A percentile compares a stretch with the other conserved stretches of the same genome.
Evolutionary conservation across 2,797 vertebrate species (phyloP).

Genomic region (Potorous gilbertii): DNA sequence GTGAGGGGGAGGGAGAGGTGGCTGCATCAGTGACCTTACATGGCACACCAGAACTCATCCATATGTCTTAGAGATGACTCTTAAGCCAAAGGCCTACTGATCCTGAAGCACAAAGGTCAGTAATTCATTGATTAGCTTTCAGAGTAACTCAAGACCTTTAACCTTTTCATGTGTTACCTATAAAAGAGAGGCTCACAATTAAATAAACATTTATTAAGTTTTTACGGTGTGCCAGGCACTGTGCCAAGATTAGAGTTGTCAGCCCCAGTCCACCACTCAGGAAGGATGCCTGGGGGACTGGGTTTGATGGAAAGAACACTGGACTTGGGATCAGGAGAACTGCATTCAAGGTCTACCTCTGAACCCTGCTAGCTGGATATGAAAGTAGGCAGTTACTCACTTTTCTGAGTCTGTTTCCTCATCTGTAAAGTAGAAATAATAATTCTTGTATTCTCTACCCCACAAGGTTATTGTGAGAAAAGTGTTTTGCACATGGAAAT

Average conservation of each 20-base stretch:
- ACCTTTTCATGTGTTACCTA: background rate
- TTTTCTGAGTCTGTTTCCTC: background rate
- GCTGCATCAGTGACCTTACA: background rate
- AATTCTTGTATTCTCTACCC: background rate
- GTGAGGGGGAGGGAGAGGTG: background rate
- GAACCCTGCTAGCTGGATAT: background rate
- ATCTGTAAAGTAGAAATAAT: background rate
- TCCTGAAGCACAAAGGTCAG: background rate
- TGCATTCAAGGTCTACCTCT: background rate
- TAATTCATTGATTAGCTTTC: background rate
- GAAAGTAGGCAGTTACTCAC: background rate
- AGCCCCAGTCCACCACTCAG: background rate
- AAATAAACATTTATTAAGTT: background rate
- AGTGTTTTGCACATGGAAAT: background rate
- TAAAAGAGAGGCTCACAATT: background rate
- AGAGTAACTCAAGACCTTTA: slow-evolving; percentile 5
- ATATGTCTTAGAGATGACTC: background rate
- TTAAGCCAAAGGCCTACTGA: background rate
- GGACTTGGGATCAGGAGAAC: background rate
- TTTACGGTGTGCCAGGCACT: background rate
- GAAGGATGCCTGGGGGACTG: background rate
- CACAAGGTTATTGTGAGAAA: background rate
- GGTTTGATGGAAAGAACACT: background rate
- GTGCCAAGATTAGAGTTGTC: background rate
- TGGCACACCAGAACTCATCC: background rate